Percentiles rank a stretch among this genome's conserved stretches.
Evolutionary conservation across 2,113 vertebrate species (phyloP).

Genomic region (Hemiprocne comata): DNA sequence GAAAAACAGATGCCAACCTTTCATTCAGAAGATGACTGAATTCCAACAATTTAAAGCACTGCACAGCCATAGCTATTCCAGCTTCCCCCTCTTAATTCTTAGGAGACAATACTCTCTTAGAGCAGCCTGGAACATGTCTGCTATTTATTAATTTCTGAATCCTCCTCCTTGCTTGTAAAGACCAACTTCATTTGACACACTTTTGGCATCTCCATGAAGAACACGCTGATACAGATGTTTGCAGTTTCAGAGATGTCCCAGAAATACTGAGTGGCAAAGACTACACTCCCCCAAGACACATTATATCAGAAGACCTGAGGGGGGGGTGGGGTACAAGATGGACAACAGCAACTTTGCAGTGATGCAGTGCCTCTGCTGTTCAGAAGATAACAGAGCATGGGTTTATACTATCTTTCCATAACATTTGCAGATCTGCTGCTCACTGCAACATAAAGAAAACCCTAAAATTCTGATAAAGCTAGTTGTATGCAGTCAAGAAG

Average conservation of each 20-base stretch:
- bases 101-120: neutral
- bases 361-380: neutral
- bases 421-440: neutral
- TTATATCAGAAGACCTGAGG: neutral
- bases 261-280: neutral
- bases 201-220: neutral
- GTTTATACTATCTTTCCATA: neutral
- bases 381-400: neutral
- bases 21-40: neutral
- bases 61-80: neutral
- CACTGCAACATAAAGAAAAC: neutral
- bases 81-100: neutral
- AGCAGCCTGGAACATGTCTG: neutral
- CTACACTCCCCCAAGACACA: neutral
- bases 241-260: neutral
- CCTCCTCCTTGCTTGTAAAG: neutral
- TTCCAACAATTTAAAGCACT: neutral
- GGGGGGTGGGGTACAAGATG: accelerated
- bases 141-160: neutral
- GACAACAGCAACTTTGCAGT: neutral
- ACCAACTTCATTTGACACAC: neutral
- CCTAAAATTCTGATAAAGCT: neutral
- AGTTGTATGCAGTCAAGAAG: neutral
- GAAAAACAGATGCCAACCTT: neutral
- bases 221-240: neutral